phyloP scores from a whole-genome alignment of 2,113 vertebrate species.

The Poeciliopsis prolifica region DNA sequence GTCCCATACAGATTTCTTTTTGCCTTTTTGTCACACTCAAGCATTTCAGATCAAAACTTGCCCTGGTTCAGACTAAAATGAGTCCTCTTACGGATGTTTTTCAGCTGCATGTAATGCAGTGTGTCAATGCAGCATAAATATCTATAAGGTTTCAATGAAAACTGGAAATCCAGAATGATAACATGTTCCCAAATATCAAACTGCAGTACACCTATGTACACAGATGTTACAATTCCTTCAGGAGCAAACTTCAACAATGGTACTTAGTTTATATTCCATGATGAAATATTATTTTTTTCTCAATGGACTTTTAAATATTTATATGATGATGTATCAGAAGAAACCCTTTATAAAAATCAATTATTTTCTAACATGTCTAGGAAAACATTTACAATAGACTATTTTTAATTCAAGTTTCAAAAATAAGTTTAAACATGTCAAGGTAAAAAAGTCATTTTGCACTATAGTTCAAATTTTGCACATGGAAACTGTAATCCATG shows the following conservation, averaged over 20 bases:
- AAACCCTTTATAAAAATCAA: background rate
- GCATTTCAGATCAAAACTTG: no score
- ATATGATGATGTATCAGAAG: background rate
- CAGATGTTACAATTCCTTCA: background rate
- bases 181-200: background rate
- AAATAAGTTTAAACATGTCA: conserved; percentile 1
- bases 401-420: background rate
- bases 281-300: background rate
- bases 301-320: background rate
- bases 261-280: background rate
- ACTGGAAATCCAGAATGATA: no score
- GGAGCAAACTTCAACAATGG: background rate
- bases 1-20: no score
- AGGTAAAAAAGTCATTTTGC: conserved; percentile 30
- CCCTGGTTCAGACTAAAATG: no score
- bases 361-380: background rate
- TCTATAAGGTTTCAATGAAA: no score
- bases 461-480: conserved; percentile 19
- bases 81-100: no score
- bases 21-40: no score
- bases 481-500: conserved; percentile 46
- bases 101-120: no score
- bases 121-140: no score
- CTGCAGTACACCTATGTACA: background rate
- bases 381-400: background rate